A percentile compares a stretch with the other conserved stretches of the same genome.
Evolutionary conservation across 1,140 invertebrate species (phyloP).

Genomic region (Teleopsis dalmanni): DNA sequence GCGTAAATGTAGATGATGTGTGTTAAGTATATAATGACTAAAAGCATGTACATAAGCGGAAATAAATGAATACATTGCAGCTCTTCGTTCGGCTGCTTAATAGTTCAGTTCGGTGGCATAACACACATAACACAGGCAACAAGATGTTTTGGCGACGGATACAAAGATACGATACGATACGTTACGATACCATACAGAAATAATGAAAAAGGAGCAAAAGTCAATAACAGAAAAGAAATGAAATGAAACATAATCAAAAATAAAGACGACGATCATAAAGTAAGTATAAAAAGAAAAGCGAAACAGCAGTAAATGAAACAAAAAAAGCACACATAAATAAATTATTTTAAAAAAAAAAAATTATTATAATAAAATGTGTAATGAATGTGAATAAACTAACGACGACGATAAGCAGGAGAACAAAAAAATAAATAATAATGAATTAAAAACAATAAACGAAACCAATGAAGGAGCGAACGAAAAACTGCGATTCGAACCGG

Average conservation of each 20-base stretch:
- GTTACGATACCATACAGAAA: background rate
- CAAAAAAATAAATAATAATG: background rate
- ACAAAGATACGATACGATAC: too few species aligned
- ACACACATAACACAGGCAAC: too few species aligned
- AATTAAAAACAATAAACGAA: too few species aligned
- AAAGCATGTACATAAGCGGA: too few species aligned
- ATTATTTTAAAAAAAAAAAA: background rate
- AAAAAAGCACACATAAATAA: background rate
- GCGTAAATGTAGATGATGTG: too few species aligned
- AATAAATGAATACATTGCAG: too few species aligned
- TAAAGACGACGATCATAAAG: background rate
- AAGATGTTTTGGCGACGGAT: too few species aligned
- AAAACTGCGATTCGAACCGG: too few species aligned
- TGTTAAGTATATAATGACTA: too few species aligned
- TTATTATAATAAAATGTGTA: background rate
- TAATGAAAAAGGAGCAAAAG: background rate
- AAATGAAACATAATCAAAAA: background rate
- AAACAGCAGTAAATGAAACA: background rate
- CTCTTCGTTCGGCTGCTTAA: too few species aligned
- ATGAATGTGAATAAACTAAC: background rate
- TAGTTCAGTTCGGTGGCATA: too few species aligned
- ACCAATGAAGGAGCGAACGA: too few species aligned
- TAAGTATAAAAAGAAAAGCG: background rate
- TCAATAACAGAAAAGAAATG: background rate
- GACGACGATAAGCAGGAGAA: background rate